phyloP scores from a whole-genome alignment of 2,888 invertebrate species.

The Megalurothrips usitatus region DNA sequence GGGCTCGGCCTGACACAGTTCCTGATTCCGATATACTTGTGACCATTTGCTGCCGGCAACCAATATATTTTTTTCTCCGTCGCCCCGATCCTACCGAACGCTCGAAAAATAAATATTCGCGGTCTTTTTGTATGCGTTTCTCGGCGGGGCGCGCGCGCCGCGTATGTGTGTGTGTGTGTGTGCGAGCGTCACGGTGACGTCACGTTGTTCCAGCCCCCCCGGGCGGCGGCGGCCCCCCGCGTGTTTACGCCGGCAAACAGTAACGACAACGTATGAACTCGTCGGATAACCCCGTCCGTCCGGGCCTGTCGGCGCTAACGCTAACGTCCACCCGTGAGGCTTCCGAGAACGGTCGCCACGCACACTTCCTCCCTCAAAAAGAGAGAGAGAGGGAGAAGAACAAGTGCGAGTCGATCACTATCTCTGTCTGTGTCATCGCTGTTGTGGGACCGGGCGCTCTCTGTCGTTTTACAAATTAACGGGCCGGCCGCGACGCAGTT shows the following conservation, averaged over 20 bases:
- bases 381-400: too few relatives aligned
- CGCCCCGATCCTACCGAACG: neutral
- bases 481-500: too few relatives aligned
- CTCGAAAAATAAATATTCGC: neutral
- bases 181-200: neutral
- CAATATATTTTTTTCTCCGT: neutral
- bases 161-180: neutral
- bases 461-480: too few relatives aligned
- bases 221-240: neutral
- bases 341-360: too few relatives aligned
- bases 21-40: neutral
- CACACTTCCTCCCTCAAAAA: too few relatives aligned
- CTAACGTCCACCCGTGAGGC: too few relatives aligned
- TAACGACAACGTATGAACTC: neutral
- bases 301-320: neutral
- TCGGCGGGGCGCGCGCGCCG: too few relatives aligned
- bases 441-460: too few relatives aligned
- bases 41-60: neutral
- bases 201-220: neutral
- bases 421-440: too few relatives aligned
- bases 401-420: too few relatives aligned
- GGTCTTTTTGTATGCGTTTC: too few relatives aligned
- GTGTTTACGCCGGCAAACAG: neutral
- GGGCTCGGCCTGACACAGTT: neutral
- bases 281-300: neutral